Conservation (phyloP, 2,113 vertebrate species). For the Eonycteris spelaea region DNA sequence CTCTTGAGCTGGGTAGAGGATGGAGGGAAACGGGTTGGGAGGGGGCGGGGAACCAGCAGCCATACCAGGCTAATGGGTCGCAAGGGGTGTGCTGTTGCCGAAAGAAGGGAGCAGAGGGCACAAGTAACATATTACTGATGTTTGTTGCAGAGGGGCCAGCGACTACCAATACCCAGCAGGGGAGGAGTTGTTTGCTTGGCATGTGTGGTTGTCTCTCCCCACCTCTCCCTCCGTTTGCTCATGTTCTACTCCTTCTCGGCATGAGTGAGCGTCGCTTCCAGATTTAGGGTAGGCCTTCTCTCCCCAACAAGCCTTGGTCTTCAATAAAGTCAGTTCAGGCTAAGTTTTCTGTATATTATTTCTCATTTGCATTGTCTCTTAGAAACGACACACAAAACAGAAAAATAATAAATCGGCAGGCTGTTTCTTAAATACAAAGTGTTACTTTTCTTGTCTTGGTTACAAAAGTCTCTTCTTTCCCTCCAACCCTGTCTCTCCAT, state of each 20-base stretch:
- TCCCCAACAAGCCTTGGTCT: background rate
- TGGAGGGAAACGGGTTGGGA: background rate
- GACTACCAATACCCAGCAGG: too few relatives aligned
- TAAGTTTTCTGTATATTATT: background rate
- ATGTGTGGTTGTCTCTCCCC: background rate
- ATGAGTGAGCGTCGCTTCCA: background rate
- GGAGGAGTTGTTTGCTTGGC: too few relatives aligned
- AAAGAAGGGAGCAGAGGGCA: background rate
- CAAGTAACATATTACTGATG: too few relatives aligned
- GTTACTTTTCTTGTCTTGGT: background rate
- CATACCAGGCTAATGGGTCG: background rate
- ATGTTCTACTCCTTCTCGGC: too few relatives aligned
- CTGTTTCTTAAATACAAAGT: background rate
- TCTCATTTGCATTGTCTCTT: background rate
- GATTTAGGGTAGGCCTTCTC: background rate
- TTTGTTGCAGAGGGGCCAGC: background rate
- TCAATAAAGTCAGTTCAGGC: background rate
- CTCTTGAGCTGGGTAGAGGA: background rate
- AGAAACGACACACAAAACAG: background rate
- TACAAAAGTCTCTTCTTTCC: background rate
- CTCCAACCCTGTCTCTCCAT: background rate
- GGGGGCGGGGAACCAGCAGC: background rate
- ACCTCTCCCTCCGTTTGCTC: background rate
- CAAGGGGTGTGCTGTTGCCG: too few relatives aligned
- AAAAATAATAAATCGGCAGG: background rate